These are phyloP conservation scores for Zaprionus africanus DNA, from an alignment of 1,140 invertebrate genomes.

Conservation along the genomic window DNA sequence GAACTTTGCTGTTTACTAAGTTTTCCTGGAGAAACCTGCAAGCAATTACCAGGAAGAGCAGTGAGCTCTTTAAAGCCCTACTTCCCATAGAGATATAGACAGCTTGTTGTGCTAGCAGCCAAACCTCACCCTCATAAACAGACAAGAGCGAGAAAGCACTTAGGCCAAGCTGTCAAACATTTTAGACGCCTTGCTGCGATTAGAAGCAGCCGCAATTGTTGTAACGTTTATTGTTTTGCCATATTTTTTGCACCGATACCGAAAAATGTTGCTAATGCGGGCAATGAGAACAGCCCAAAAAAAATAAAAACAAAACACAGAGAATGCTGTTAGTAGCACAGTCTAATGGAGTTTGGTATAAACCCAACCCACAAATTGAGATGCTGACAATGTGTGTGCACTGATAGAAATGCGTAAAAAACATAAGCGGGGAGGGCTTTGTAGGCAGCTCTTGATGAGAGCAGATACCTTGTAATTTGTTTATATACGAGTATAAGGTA, in stretches of 20 bases:
- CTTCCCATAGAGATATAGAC: background rate
- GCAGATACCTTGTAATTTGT: background rate
- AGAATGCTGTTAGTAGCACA: background rate
- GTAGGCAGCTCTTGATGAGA: background rate
- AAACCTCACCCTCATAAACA: background rate
- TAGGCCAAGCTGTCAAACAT: constrained; percentile 56
- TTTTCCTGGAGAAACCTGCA: constrained; percentile 18
- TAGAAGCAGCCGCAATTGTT: constrained; percentile 51
- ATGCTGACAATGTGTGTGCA: constrained; percentile 77
- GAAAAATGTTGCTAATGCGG: constrained; percentile 19
- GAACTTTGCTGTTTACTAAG: too few species aligned
- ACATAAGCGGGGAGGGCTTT: background rate
- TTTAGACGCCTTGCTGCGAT: constrained; percentile 49
- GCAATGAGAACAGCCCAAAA: constrained; percentile 2
- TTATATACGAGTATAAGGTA: background rate
- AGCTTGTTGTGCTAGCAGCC: background rate
- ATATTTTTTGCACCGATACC: constrained; percentile 54
- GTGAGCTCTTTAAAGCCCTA: constrained; percentile 21
- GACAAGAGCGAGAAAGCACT: constrained; percentile 26
- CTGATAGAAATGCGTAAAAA: constrained; percentile 41
- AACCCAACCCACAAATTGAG: constrained; percentile 52
- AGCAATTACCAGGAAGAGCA: constrained; percentile 14
- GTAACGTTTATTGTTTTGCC: constrained; percentile 67
- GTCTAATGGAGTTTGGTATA: background rate
- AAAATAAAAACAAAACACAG: background rate